phyloP scores from a whole-genome alignment of 2,113 vertebrate genomes.

The Mirza zaza region DNA sequence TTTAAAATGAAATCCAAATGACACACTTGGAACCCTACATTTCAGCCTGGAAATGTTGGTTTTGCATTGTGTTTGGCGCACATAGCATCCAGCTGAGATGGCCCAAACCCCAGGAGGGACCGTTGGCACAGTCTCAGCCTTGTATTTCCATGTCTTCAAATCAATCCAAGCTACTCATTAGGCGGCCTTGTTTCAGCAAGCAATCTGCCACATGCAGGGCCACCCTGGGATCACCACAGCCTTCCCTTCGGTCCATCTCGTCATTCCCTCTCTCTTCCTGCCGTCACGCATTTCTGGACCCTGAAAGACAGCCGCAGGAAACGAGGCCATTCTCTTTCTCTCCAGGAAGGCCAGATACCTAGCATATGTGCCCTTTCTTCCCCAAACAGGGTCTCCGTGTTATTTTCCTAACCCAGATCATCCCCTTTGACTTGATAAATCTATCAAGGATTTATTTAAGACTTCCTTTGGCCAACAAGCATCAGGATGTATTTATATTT shows the following conservation, averaged over 20 bases:
- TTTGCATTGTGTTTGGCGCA: not conserved
- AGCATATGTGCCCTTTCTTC: not conserved
- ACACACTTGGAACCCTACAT: not conserved
- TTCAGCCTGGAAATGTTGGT: conserved; percentile 8
- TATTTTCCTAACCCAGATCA: not conserved
- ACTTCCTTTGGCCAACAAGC: not conserved
- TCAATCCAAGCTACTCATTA: conserved; percentile 4
- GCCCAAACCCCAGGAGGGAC: not conserved
- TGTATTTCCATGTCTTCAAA: conserved; percentile 16
- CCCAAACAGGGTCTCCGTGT: not conserved
- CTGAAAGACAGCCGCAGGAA: not conserved
- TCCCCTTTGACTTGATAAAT: not conserved
- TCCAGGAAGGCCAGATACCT: not conserved
- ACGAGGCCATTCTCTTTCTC: not conserved
- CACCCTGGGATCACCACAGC: not conserved
- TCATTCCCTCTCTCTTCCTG: not conserved
- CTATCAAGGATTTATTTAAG: not conserved
- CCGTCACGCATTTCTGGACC: not conserved
- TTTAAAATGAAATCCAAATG: conserved; percentile 66
- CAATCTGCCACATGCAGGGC: not conserved
- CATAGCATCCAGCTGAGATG: conserved; percentile 19
- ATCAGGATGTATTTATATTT: not conserved
- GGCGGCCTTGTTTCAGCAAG: not conserved
- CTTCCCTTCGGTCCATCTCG: not conserved
- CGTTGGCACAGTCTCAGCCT: not conserved